Evolutionary conservation across 2,113 vertebrate species (phyloP), one percentile per base, ranked within the genome.

Genomic region (Lonchura striata): DNA sequence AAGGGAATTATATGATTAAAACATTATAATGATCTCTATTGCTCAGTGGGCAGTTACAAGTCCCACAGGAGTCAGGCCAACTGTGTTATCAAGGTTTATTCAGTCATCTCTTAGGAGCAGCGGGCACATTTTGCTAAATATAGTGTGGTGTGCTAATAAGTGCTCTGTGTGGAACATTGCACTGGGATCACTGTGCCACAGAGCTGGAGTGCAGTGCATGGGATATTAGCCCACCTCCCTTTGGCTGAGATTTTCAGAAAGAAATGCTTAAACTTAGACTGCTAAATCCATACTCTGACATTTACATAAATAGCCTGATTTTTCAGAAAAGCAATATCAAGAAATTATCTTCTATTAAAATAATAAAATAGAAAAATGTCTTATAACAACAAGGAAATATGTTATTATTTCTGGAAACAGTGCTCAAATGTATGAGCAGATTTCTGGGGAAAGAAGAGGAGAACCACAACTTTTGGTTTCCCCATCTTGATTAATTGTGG

Each of bases 41-140:
- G 53, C 64, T 92, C 85, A 68, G 75, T 88, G 86, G 86, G 97
- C 82, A 95, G 75, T 81, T 96, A 76, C 61, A 94, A 91, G 50
- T 69, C 93, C 85, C 96, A 60, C 50, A 97, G 95, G 94, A 91
- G 46, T 63, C 61, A 86, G 60, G 87, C 69, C 69, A 95, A 80
- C 60, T 84, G 70, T 80, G 72, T 96, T 97, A 97, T 97, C 96
- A 87, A 69, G n/a, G 68, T 96, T 97, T 97, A 93, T 78, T 90
- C 93, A 96, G 91, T 53, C 70, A 68, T 90, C 59, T 79, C 83
- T 92, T 88, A 68, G 64, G 95, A 96, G 64, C 60, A 65, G 74
- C 0, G 2, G 50, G 87, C 77, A 91, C 79, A 91, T 90, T 85
- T 90, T 88, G 68, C 94, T 97, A 95, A 96, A 95, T 95, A 86